Evolutionary conservation across 2,888 invertebrate genomes (phyloP), one percentile per base, ranked within the genome.

Genomic region (Eugnorisma glareosa): DNA sequence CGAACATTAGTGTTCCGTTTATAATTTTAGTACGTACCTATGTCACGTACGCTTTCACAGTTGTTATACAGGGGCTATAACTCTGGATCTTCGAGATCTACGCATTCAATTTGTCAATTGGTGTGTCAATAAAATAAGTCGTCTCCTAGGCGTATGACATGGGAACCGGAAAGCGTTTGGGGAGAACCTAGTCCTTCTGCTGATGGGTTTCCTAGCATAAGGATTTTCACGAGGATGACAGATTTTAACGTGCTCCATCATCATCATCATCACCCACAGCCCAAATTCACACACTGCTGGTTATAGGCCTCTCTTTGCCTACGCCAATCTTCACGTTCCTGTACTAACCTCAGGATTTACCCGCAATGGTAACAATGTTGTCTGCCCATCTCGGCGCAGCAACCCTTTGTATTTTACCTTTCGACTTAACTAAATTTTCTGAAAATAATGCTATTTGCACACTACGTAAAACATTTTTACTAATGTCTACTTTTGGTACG

Each of bases 21-120:
- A 54, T 69, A 64, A 72, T 83, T 83, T 79, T 70, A 79, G 45
- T 70, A 77, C 63, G 21, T 61, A 61, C 59, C 48, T 48, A 48
- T 63, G 67, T 59, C 40, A 45, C 24, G 43, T 70, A 67, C 61
- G 35, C 35, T 77, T 67, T 54, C 37, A 70, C 37, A 45, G 31
- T 67, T 76, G 31, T 35, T 40, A 51, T 24, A 45, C 15, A 63
- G 48, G 31, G 64, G 8, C 28, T 45, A 28, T 59, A 40, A 57
- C 48, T 63, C 15, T n/a, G 4, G 40, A 31, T 78, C 54, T 57
- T 35, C 10, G 72, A 69, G 11, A 77, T 82, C 24, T 54, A 67
- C 70, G 51, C 31, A 35, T 51, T 67, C 45, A 61, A 81, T 67
- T 54, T 70, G 67, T 67, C 77, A 77, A 82, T 81, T 43, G 54